Evolutionary conservation across 1,140 invertebrate species (phyloP).

Genomic region (Agrilus planipennis): DNA sequence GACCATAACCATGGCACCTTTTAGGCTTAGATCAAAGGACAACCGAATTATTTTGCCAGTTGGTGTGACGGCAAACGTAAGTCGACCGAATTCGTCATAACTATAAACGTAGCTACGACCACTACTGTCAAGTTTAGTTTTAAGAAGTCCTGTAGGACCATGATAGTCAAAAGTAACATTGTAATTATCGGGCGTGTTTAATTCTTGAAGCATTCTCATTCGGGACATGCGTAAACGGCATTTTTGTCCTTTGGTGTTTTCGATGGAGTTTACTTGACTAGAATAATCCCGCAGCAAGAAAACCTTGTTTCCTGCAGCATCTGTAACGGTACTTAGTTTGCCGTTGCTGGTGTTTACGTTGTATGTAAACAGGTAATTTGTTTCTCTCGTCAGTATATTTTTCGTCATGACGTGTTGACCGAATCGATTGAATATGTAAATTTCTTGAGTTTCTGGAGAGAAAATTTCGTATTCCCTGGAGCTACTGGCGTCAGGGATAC

Average conservation of each 20-base stretch:
- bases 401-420: conserved; percentile 87
- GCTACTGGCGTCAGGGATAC: conserved; percentile 74
- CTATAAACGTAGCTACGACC: conserved; percentile 88
- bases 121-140: conserved; percentile 78
- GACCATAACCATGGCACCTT: conserved; percentile 77
- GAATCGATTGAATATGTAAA: conserved; percentile 92
- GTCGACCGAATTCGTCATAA: conserved; percentile 87
- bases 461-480: conserved; percentile 87
- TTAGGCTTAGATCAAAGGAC: conserved; percentile 74
- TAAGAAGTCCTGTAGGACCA: conserved; percentile 73
- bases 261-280: conserved; percentile 81
- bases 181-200: conserved; percentile 82
- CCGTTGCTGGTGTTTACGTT: conserved; percentile 95
- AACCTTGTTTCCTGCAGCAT: conserved; percentile 87
- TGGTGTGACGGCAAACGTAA: conserved; percentile 81
- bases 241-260: conserved; percentile 89
- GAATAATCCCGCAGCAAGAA: conserved; percentile 81
- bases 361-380: conserved; percentile 85
- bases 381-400: conserved; percentile 86
- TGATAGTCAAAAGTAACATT: conserved; percentile 90
- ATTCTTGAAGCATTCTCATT: conserved; percentile 78
- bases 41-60: conserved; percentile 80
- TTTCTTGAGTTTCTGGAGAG: conserved; percentile 88
- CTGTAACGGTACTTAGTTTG: conserved; percentile 82
- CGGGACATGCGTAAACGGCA: conserved; percentile 78